phyloP scores from a whole-genome alignment of 1,140 invertebrate genomes.

The Caenorhabditis briggsae region DNA sequence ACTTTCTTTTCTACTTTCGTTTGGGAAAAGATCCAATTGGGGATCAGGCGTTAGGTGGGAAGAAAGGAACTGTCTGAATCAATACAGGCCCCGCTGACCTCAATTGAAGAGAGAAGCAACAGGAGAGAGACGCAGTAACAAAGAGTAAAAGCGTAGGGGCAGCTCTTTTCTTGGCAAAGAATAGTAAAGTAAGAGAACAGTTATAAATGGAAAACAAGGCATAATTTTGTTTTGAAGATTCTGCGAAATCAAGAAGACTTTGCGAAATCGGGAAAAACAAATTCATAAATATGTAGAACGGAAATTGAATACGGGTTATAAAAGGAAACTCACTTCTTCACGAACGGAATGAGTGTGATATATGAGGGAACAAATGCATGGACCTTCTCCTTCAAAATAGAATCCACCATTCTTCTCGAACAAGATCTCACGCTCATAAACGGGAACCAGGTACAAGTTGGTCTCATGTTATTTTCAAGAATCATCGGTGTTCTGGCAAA shows the following conservation, averaged over 20 bases:
- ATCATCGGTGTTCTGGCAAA: slow-evolving; percentile 77
- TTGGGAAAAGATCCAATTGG: not conserved
- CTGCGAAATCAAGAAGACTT: too few species aligned
- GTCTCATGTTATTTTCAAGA: slow-evolving; percentile 73
- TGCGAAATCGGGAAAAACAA: too few species aligned
- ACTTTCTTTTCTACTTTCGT: not conserved
- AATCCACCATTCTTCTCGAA: slow-evolving; percentile 70
- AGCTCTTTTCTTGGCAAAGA: not conserved
- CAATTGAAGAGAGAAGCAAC: not conserved
- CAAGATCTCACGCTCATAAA: slow-evolving; percentile 77
- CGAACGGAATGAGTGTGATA: slow-evolving; percentile 61
- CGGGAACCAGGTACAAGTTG: slow-evolving; percentile 75
- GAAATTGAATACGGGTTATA: too few species aligned
- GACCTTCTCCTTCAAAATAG: slow-evolving; percentile 76
- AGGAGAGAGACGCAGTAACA: not conserved
- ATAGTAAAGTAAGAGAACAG: too few species aligned
- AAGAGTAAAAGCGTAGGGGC: not conserved
- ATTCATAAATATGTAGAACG: too few species aligned
- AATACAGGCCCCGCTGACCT: slow-evolving; percentile 20
- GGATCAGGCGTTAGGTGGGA: not conserved
- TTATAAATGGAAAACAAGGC: too few species aligned
- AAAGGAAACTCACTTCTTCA: slow-evolving; percentile 60
- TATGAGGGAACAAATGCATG: slow-evolving; percentile 73
- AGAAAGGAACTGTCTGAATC: slow-evolving; percentile 12
- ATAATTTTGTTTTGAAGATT: too few species aligned